Percentiles rank a stretch among this genome's conserved stretches.
Conservation (phyloP, 2,888 invertebrate genomes). For the Pasiphila rectangulata region DNA sequence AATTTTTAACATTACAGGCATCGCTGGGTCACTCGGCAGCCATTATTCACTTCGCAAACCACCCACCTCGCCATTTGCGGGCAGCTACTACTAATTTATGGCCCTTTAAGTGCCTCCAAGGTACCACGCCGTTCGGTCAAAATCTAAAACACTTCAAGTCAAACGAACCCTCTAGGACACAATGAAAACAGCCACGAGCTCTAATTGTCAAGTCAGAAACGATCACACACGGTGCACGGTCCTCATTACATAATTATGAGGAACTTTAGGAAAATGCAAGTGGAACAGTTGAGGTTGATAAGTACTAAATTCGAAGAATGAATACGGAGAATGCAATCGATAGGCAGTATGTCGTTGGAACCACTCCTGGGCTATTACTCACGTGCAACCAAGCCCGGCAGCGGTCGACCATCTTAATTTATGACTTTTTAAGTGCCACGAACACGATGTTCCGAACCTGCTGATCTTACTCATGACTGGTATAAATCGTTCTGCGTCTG, state of each 20-base stretch:
- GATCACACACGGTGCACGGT: background rate
- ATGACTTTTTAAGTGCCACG: conserved; percentile 65
- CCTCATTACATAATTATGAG: background rate
- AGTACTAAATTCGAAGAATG: background rate
- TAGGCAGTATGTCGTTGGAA: conserved; percentile 7
- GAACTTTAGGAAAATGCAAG: too few relatives aligned
- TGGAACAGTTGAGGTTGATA: too few relatives aligned
- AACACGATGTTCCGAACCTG: conserved; percentile 55
- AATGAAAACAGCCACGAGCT: conserved; percentile 13
- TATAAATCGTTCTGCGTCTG: conserved; percentile 42
- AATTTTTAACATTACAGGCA: conserved; percentile 54
- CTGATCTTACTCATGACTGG: conserved; percentile 45
- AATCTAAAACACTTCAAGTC: conserved; percentile 49
- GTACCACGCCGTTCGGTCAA: conserved; percentile 57
- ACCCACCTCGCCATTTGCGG: conserved; percentile 74
- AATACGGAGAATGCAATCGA: conserved; percentile 3
- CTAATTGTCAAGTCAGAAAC: background rate
- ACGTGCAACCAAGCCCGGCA: conserved; percentile 47
- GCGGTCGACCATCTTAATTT: conserved; percentile 59
- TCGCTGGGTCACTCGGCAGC: conserved; percentile 56
- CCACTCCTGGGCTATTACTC: conserved; percentile 51
- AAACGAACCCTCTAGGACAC: conserved; percentile 26
- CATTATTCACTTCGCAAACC: conserved; percentile 71
- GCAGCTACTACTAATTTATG: conserved; percentile 73
- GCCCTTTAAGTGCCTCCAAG: conserved; percentile 71